These are phyloP conservation scores for Lasius platythorax DNA, from an alignment of 2,888 invertebrate species.

Conservation along the genomic window DNA sequence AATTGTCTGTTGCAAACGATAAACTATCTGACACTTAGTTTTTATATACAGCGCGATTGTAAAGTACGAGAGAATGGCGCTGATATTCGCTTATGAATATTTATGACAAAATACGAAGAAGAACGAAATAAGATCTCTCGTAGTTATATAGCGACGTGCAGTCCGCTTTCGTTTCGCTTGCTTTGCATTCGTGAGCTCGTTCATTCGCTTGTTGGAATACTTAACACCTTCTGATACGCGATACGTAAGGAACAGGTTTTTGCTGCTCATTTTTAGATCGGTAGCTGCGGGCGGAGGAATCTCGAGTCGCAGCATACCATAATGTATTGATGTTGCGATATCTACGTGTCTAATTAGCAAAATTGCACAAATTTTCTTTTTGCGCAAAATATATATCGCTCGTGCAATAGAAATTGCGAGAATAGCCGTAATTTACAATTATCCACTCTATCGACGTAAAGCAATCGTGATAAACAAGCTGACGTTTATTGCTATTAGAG, in stretches of 20 bases:
- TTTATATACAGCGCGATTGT: slow-evolving; percentile 35
- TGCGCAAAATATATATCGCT: background rate
- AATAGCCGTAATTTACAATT: slow-evolving; percentile 20
- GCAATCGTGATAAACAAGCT: slow-evolving; percentile 20
- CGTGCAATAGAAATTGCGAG: background rate
- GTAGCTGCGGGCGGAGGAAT: background rate
- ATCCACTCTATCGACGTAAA: background rate
- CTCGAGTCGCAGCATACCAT: background rate
- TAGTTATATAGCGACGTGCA: slow-evolving; percentile 38
- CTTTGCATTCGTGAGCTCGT: slow-evolving; percentile 52
- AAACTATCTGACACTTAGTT: slow-evolving; percentile 28
- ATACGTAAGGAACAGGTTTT: slow-evolving; percentile 52
- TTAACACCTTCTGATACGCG: slow-evolving; percentile 56
- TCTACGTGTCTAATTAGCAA: slow-evolving; percentile 7
- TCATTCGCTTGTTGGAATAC: slow-evolving; percentile 56
- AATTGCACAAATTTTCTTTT: background rate
- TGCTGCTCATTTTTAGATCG: slow-evolving; percentile 52
- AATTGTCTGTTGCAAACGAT: slow-evolving; percentile 12
- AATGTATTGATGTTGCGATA: background rate
- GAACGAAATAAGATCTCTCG: slow-evolving; percentile 54
- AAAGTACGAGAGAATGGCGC: slow-evolving; percentile 37
- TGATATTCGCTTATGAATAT: slow-evolving; percentile 52
- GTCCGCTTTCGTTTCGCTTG: slow-evolving; percentile 46
- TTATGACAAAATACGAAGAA: slow-evolving; percentile 51
- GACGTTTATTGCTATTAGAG: slow-evolving; percentile 18